Percentiles rank a stretch among this genome's conserved stretches.
phyloP scores from a whole-genome alignment of 2,797 vertebrate genomes.

The Chromobotia macracanthus region DNA sequence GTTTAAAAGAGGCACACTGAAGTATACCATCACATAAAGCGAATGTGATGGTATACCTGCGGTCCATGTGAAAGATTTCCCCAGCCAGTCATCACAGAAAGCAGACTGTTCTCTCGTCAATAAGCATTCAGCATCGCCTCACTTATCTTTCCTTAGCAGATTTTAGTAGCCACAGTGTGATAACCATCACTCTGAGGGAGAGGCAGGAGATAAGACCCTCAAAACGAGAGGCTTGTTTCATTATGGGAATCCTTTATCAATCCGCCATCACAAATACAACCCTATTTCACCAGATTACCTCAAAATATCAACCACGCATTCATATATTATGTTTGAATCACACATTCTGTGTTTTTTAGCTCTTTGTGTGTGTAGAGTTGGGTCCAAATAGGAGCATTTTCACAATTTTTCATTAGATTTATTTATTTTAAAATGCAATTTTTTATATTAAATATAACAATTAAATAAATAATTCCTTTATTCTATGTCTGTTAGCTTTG shows the following conservation, averaged over 20 bases:
- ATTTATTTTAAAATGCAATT: neutral
- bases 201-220: slow-evolving; percentile 46
- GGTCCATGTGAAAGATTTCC: slow-evolving; percentile 47
- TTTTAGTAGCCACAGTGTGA: slow-evolving; percentile 52
- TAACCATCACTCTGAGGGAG: slow-evolving; percentile 53
- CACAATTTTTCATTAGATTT: too few species aligned
- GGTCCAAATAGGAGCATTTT: too few species aligned
- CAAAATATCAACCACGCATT: slow-evolving; percentile 29
- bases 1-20: slow-evolving; percentile 7
- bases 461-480: too few species aligned
- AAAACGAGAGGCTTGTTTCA: slow-evolving; percentile 51
- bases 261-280: slow-evolving; percentile 44
- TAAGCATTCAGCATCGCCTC: slow-evolving; percentile 47
- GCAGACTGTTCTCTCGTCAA: slow-evolving; percentile 48
- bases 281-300: slow-evolving; percentile 50
- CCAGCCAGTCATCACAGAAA: slow-evolving; percentile 50
- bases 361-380: neutral
- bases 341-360: neutral
- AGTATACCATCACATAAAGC: neutral
- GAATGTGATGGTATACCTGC: slow-evolving; percentile 27
- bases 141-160: slow-evolving; percentile 62
- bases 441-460: too few species aligned
- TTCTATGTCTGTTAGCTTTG: too few species aligned
- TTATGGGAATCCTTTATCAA: slow-evolving; percentile 55
- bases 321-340: slow-evolving; percentile 20